Evolutionary conservation across 1,140 invertebrate species (phyloP).

Genomic region (Mamestra configurata): DNA sequence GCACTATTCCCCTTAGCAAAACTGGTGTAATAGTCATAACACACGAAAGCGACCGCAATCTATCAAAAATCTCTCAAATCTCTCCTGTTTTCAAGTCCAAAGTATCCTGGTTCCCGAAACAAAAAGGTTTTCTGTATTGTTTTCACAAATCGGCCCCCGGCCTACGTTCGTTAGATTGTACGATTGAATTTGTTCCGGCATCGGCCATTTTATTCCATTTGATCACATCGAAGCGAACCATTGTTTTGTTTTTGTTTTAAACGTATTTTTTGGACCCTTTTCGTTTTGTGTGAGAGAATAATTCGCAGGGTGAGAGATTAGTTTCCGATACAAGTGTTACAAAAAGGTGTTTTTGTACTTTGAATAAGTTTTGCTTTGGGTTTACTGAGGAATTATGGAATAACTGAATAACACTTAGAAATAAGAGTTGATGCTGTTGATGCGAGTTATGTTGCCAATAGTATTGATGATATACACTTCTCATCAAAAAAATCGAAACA

Average conservation of each 20-base stretch:
- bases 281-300: constrained; percentile 1
- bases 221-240: constrained; percentile 40
- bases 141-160: constrained; percentile 67
- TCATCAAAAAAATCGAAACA: too few relatives aligned
- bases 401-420: too few relatives aligned
- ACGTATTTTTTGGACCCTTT: constrained; percentile 24
- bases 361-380: neutral
- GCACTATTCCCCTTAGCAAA: too few relatives aligned
- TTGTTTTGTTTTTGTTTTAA: constrained; percentile 33
- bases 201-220: constrained; percentile 72
- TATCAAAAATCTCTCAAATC: neutral
- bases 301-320: neutral
- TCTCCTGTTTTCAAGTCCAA: constrained; percentile 8
- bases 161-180: constrained; percentile 51
- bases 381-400: too few relatives aligned
- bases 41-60: too few relatives aligned
- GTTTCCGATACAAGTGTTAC: neutral
- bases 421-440: too few relatives aligned
- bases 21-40: too few relatives aligned
- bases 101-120: constrained; percentile 46
- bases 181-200: constrained; percentile 76
- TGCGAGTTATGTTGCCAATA: too few relatives aligned
- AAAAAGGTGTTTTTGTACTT: constrained; percentile 7
- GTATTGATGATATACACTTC: too few relatives aligned
- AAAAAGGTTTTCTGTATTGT: constrained; percentile 68